Evolutionary conservation across 1,140 invertebrate species (phyloP).

Genomic region (Babylonia areolata): DNA sequence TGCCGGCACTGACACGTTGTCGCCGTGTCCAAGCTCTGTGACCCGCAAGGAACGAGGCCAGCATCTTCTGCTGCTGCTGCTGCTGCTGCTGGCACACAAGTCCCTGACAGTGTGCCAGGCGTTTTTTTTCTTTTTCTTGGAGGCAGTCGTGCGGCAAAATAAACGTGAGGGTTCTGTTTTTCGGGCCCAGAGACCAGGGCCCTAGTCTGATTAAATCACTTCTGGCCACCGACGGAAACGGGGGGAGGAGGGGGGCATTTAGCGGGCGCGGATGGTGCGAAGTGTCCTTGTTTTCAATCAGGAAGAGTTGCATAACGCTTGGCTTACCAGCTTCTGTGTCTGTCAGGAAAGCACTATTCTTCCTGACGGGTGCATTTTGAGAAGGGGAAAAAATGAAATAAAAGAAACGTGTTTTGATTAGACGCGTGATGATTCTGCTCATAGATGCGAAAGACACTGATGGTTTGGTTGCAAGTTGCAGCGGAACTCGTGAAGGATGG

Average conservation of each 20-base stretch:
- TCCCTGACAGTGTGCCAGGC: no score
- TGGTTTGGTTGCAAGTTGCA: no score
- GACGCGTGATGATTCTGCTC: not conserved
- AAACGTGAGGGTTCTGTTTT: conserved; percentile 2
- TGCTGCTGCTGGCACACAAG: not conserved
- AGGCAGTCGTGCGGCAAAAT: conserved; percentile 11
- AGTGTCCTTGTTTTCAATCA: conserved; percentile 15
- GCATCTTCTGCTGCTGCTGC: not conserved
- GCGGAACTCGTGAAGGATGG: no score
- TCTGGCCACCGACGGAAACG: not conserved
- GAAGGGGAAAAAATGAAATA: no score
- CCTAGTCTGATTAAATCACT: conserved; percentile 13
- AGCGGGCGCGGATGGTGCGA: not conserved
- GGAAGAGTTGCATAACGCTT: not conserved
- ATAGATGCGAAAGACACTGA: not conserved
- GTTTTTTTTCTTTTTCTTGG: not conserved
- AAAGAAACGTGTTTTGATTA: no score
- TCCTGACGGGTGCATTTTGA: no score
- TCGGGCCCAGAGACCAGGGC: conserved; percentile 21
- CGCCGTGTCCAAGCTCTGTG: not conserved
- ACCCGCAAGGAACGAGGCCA: conserved; percentile 10
- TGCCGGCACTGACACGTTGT: not conserved
- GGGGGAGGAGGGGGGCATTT: not conserved
- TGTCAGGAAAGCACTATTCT: not conserved
- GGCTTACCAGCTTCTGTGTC: not conserved